These are phyloP conservation scores for Drosophila rubida DNA, from an alignment of 2,888 invertebrate species.

Conservation along the genomic window DNA sequence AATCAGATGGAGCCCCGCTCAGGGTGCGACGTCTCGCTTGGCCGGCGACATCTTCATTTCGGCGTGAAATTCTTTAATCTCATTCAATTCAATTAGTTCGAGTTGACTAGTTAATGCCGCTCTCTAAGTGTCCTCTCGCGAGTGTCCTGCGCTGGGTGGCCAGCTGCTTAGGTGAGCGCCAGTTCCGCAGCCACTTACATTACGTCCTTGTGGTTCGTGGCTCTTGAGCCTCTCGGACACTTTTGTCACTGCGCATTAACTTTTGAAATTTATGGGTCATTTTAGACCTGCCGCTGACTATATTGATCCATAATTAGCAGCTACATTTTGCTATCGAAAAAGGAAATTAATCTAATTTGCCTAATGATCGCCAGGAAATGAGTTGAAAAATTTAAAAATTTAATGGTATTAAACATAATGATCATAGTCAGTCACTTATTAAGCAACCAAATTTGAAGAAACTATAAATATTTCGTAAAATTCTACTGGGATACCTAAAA, in stretches of 20 bases:
- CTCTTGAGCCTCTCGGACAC: slow-evolving; percentile 15
- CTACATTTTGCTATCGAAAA: slow-evolving; percentile 1
- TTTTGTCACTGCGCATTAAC: slow-evolving; percentile 74
- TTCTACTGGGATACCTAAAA: no score
- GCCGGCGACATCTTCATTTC: slow-evolving; percentile 68
- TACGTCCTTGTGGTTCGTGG: slow-evolving; percentile 24
- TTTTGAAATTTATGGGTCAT: slow-evolving; percentile 78
- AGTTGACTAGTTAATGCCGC: slow-evolving; percentile 82
- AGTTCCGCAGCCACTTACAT: not conserved
- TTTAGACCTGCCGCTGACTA: slow-evolving; percentile 18
- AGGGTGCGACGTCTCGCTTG: slow-evolving; percentile 47
- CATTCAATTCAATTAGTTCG: slow-evolving; percentile 85
- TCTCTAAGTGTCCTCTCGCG: slow-evolving; percentile 43
- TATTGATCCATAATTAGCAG: slow-evolving; percentile 37
- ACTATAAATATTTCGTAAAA: no score
- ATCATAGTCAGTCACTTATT: no score
- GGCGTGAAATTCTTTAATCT: slow-evolving; percentile 84
- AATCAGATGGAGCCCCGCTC: slow-evolving; percentile 12
- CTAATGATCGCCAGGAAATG: not conserved
- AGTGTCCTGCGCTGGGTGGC: slow-evolving; percentile 47
- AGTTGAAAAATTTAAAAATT: no score
- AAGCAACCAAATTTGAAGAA: no score
- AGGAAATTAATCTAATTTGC: slow-evolving; percentile 3
- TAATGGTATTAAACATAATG: no score
- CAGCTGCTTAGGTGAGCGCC: slow-evolving; percentile 53